Conservation (phyloP, 2,113 vertebrate species). For the Passerina amoena region DNA sequence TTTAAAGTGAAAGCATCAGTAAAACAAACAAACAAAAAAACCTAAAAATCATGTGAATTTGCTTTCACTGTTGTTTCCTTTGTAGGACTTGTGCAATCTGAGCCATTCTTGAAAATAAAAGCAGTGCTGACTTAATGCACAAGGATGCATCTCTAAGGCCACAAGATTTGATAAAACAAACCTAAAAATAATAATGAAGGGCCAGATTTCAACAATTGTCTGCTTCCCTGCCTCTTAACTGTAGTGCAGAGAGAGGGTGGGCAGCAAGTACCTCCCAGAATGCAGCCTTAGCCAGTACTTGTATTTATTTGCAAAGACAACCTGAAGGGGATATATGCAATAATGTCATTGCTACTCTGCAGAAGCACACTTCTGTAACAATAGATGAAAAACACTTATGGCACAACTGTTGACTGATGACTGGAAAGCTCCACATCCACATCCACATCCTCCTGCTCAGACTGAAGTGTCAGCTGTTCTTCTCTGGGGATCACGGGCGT, state of each 20-base stretch:
- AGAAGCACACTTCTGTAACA: constrained; percentile 33
- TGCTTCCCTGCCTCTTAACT: background rate
- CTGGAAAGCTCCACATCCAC: background rate
- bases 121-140: background rate
- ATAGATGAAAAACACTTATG: background rate
- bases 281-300: background rate
- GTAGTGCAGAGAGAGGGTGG: background rate
- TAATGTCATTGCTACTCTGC: constrained; percentile 10
- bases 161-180: background rate
- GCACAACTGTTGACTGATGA: background rate
- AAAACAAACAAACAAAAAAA: background rate
- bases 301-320: background rate
- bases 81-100: constrained; percentile 33
- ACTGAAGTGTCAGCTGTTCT: background rate
- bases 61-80: background rate
- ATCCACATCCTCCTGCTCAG: background rate
- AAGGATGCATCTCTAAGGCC: background rate
- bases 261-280: background rate
- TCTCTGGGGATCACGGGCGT: fast-evolving
- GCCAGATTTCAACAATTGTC: background rate
- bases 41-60: background rate
- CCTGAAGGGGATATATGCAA: constrained; percentile 27
- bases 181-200: background rate
- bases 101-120: constrained; percentile 35
- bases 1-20: background rate